Evolutionary conservation across 2,888 invertebrate genomes (phyloP).

Genomic region (Noctuana brunneofusca): DNA sequence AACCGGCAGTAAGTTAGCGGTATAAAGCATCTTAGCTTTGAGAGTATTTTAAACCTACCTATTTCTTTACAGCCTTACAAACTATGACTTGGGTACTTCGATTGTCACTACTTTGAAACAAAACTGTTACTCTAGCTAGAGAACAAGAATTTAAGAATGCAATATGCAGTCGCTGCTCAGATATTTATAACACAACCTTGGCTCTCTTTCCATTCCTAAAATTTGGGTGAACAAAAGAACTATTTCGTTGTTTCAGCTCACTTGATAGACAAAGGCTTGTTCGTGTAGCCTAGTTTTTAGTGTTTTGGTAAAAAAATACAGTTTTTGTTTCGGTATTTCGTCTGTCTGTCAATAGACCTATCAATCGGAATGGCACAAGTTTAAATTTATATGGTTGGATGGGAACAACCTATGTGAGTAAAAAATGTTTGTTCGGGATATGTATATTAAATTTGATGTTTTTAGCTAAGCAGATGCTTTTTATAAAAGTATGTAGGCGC

Average conservation of each 20-base stretch:
- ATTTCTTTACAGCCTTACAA: no score
- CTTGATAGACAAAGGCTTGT: conserved; percentile 24
- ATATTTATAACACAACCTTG: conserved; percentile 31
- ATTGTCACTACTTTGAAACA: no score
- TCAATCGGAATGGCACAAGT: background rate
- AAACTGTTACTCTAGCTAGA: background rate
- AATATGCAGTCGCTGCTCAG: conserved; percentile 7
- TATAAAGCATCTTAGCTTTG: no score
- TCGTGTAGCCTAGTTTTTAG: conserved; percentile 22
- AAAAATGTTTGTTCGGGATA: background rate
- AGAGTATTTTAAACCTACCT: no score
- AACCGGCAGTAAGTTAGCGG: no score
- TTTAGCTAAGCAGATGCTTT: no score
- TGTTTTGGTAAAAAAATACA: conserved; percentile 19
- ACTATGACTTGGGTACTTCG: no score
- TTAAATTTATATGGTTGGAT: background rate
- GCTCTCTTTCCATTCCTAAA: conserved; percentile 26
- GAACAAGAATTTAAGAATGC: conserved; percentile 11
- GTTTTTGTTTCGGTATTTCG: conserved; percentile 2
- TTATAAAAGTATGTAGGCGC: no score
- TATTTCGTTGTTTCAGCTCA: conserved; percentile 22
- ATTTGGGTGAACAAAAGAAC: conserved; percentile 30
- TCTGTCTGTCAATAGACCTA: conserved; percentile 13
- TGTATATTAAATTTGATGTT: no score
- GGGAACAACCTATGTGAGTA: background rate